phyloP scores from a whole-genome alignment of 2,797 vertebrate genomes.

The Coilia nasus region DNA sequence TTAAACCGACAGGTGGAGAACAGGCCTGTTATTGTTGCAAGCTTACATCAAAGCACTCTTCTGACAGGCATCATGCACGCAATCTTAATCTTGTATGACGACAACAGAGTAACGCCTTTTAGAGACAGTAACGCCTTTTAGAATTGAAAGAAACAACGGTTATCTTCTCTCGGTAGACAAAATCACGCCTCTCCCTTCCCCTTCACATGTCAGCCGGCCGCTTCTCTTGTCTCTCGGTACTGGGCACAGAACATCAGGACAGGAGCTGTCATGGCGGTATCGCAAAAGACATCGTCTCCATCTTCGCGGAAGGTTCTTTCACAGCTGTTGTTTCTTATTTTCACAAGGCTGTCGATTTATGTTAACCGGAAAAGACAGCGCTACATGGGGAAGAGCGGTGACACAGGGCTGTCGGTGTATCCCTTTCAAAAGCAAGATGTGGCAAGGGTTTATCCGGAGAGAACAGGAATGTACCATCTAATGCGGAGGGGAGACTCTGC shows the following conservation, averaged over 20 bases:
- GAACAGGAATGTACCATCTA: neutral
- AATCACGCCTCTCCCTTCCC: constrained; percentile 11
- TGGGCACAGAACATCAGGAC: neutral
- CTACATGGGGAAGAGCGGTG: neutral
- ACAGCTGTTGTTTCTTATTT: neutral
- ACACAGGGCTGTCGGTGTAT: neutral
- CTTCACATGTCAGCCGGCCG: neutral
- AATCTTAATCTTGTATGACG: neutral
- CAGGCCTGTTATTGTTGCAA: neutral
- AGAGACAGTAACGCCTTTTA: neutral
- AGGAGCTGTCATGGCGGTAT: neutral
- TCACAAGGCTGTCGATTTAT: neutral
- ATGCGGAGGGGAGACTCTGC: neutral
- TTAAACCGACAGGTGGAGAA: neutral
- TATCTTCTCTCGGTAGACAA: neutral
- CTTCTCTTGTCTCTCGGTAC: neutral
- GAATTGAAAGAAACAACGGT: neutral
- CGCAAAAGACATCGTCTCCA: neutral
- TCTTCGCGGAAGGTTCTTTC: neutral
- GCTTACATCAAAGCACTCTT: neutral
- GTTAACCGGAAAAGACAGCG: neutral
- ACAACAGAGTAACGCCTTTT: neutral
- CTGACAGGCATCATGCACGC: neutral
- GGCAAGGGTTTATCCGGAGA: neutral
- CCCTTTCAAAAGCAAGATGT: constrained; percentile 1